Evolutionary conservation across 2,888 invertebrate genomes (phyloP).

Genomic region (Chromoteleia sp.): DNA sequence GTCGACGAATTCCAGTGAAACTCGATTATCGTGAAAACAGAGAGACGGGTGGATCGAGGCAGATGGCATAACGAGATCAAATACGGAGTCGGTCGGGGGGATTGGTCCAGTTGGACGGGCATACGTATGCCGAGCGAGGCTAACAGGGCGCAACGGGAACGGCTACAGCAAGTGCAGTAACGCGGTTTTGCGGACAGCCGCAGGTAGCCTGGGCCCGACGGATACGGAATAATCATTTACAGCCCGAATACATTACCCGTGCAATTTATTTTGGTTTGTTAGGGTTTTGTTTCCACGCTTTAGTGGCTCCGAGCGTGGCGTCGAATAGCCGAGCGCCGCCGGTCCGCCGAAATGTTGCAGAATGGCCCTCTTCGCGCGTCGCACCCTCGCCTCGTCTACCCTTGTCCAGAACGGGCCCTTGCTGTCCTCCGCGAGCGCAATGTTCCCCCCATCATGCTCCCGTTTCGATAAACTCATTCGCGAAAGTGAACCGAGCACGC

Average conservation of each 20-base stretch:
- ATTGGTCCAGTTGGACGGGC: slow-evolving; percentile 65
- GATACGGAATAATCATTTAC: slow-evolving; percentile 83
- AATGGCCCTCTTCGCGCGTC: not conserved
- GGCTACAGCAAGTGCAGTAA: slow-evolving; percentile 64
- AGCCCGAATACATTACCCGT: slow-evolving; percentile 82
- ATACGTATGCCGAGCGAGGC: slow-evolving; percentile 42
- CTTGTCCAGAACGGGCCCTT: slow-evolving; percentile 76
- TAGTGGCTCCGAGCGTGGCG: slow-evolving; percentile 64
- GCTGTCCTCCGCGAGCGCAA: slow-evolving; percentile 83
- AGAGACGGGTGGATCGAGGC: slow-evolving; percentile 65
- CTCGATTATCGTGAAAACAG: slow-evolving; percentile 72
- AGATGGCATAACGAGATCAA: slow-evolving; percentile 78
- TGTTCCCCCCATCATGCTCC: slow-evolving; percentile 83
- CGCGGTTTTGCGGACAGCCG: slow-evolving; percentile 79
- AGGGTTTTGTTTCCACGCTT: slow-evolving; percentile 82
- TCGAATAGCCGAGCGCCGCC: not conserved
- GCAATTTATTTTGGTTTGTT: slow-evolving; percentile 82
- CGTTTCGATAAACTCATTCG: slow-evolving; percentile 83
- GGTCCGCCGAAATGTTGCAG: slow-evolving; percentile 13
- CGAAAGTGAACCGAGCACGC: slow-evolving; percentile 79
- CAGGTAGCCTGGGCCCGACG: slow-evolving; percentile 79
- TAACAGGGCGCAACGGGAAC: slow-evolving; percentile 68
- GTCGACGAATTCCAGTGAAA: slow-evolving; percentile 62
- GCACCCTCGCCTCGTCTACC: slow-evolving; percentile 28
- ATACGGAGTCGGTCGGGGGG: slow-evolving; percentile 72